These are phyloP conservation scores for Rhyzopertha dominica DNA, from an alignment of 1,140 invertebrate species.

Conservation along the genomic window DNA sequence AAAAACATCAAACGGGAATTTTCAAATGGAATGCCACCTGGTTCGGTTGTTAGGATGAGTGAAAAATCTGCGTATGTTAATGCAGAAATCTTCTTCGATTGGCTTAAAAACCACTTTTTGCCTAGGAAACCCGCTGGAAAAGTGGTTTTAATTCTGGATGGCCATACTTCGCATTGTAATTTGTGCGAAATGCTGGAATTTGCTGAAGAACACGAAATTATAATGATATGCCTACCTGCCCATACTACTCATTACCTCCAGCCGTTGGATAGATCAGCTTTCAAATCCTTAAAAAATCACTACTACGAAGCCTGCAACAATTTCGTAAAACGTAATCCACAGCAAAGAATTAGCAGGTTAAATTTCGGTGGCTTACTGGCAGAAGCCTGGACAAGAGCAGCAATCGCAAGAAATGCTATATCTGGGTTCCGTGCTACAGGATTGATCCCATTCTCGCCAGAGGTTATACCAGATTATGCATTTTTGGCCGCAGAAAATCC, in stretches of 20 bases:
- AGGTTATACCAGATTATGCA: conserved; percentile 6
- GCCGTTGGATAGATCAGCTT: conserved; percentile 28
- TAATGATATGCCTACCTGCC: conserved; percentile 24
- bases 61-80: conserved; percentile 42
- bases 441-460: conserved; percentile 5
- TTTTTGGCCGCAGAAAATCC: conserved; percentile 3
- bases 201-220: conserved; percentile 24
- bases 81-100: conserved; percentile 39
- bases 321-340: conserved; percentile 14
- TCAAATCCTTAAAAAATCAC: conserved; percentile 24
- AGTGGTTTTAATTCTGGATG: conserved; percentile 33
- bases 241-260: conserved; percentile 32
- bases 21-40: conserved; percentile 34
- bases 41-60: conserved; percentile 34
- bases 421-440: conserved; percentile 10
- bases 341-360: conserved; percentile 12
- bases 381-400: conserved; percentile 1
- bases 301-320: conserved; percentile 12
- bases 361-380: conserved; percentile 13
- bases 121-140: conserved; percentile 26
- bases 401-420: background rate
- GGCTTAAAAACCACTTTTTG: conserved; percentile 36
- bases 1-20: conserved; percentile 38
- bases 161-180: conserved; percentile 25
- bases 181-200: conserved; percentile 23